A percentile compares a stretch with the other conserved stretches of the same genome.
phyloP scores from a whole-genome alignment of 2,888 invertebrate genomes.

The Nesidiocoris tenuis region DNA sequence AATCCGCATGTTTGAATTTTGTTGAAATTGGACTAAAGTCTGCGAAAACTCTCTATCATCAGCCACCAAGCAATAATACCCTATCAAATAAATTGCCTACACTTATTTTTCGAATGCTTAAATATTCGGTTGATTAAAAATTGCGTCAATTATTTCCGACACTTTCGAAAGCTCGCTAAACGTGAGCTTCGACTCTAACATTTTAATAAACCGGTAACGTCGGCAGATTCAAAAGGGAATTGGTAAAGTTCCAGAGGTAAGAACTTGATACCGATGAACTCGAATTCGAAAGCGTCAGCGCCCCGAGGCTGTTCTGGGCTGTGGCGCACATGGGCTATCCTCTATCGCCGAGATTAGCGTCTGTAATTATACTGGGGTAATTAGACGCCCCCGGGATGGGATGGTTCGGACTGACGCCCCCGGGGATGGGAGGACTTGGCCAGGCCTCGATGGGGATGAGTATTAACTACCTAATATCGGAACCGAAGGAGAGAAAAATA shows the following conservation, averaged over 20 bases:
- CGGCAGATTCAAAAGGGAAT: neutral
- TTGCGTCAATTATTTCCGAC: too few relatives aligned
- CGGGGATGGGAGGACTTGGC: neutral
- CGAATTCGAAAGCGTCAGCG: neutral
- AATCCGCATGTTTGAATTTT: too few relatives aligned
- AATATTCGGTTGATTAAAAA: too few relatives aligned
- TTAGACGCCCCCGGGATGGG: conserved; percentile 13
- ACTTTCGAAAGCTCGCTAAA: neutral
- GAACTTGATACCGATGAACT: neutral
- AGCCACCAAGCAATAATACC: too few relatives aligned
- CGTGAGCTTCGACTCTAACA: neutral
- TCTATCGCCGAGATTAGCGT: neutral
- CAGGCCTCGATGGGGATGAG: neutral
- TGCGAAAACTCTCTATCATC: too few relatives aligned
- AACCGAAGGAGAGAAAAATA: neutral
- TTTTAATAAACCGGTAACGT: neutral
- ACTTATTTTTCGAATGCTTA: too few relatives aligned
- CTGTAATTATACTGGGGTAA: conserved; percentile 15
- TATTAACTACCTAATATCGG: too few relatives aligned
- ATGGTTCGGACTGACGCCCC: neutral
- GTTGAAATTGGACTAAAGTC: too few relatives aligned
- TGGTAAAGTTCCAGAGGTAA: neutral
- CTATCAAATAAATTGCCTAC: too few relatives aligned
- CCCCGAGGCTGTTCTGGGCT: neutral
- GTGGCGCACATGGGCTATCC: too few relatives aligned